A percentile compares a stretch with the other conserved stretches of the same genome.
These are phyloP conservation scores for Elymnias hypermnestra DNA, from an alignment of 1,140 invertebrate species.

Conservation along the genomic window DNA sequence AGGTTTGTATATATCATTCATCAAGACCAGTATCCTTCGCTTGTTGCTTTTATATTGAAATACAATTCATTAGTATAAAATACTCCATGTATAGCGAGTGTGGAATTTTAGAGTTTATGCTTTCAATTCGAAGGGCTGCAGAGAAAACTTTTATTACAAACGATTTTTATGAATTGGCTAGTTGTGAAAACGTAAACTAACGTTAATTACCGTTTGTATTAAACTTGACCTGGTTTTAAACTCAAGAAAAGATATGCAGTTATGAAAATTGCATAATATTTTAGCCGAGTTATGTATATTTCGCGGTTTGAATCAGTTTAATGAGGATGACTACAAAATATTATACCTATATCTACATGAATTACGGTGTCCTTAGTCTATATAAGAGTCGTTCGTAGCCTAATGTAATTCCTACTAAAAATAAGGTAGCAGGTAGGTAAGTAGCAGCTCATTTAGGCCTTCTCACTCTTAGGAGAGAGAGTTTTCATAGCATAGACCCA, in stretches of 20 bases:
- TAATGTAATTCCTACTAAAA: too few relatives aligned
- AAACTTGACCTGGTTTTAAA: slow-evolving; percentile 45
- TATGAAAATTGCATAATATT: slow-evolving; percentile 43
- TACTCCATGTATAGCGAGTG: background rate
- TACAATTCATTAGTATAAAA: background rate
- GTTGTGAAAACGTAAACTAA: too few relatives aligned
- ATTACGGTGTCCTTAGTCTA: slow-evolving; percentile 23
- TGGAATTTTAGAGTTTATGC: background rate
- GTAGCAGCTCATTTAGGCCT: too few relatives aligned
- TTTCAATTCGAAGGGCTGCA: too few relatives aligned
- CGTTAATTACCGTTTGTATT: slow-evolving; percentile 26
- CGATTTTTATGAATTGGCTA: too few relatives aligned
- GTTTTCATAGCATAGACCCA: too few relatives aligned
- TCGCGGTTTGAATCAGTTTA: slow-evolving; percentile 37
- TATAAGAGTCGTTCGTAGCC: background rate
- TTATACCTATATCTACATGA: slow-evolving; percentile 17
- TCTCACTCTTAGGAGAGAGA: too few relatives aligned
- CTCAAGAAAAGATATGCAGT: slow-evolving; percentile 42
- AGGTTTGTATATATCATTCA: slow-evolving; percentile 1
- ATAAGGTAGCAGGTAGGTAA: too few relatives aligned
- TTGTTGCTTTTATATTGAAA: background rate
- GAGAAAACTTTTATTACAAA: too few relatives aligned
- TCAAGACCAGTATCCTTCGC: background rate
- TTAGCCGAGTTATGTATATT: slow-evolving; percentile 37
- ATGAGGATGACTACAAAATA: slow-evolving; percentile 27